A percentile compares a stretch with the other conserved stretches of the same genome.
phyloP scores from a whole-genome alignment of 2,888 invertebrate species.

The Sarcophaga subvicina region DNA sequence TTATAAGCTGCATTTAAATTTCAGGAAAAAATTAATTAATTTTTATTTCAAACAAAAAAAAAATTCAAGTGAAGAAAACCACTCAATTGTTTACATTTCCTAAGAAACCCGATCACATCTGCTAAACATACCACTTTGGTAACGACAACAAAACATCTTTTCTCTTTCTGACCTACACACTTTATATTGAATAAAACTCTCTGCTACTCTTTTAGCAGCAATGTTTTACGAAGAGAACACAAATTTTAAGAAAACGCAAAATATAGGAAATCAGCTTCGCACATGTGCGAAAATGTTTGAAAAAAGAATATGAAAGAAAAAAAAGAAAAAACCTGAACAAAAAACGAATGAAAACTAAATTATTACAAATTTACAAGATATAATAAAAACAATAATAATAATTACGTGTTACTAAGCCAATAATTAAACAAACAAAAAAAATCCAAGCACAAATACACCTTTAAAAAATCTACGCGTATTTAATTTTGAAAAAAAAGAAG shows the following conservation, averaged over 20 bases:
- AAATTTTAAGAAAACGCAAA: conserved; percentile 25
- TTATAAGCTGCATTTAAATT: not conserved
- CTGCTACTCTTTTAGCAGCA: not conserved
- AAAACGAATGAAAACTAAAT: conserved; percentile 35
- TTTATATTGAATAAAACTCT: not conserved
- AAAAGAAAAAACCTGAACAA: not conserved
- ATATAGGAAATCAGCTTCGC: conserved; percentile 40
- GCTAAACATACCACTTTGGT: not conserved
- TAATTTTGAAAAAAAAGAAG: not conserved
- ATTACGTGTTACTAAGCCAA: conserved; percentile 53
- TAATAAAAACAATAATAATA: not conserved
- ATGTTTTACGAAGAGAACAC: not conserved
- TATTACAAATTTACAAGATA: conserved; percentile 52
- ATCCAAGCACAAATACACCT: too few species aligned
- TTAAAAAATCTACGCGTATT: not conserved
- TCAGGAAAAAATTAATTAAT: not conserved
- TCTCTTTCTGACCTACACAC: not conserved
- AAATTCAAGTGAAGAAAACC: not conserved
- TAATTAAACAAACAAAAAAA: conserved; percentile 13
- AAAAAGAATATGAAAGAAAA: conserved; percentile 12
- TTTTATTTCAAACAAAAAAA: not conserved
- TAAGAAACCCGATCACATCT: not conserved
- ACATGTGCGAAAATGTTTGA: conserved; percentile 65
- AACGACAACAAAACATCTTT: conserved; percentile 2
- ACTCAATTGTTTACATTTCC: not conserved